A percentile compares a stretch with the other conserved stretches of the same genome.
phyloP scores from a whole-genome alignment of 2,113 vertebrate genomes.

The Parotia lawesii region DNA sequence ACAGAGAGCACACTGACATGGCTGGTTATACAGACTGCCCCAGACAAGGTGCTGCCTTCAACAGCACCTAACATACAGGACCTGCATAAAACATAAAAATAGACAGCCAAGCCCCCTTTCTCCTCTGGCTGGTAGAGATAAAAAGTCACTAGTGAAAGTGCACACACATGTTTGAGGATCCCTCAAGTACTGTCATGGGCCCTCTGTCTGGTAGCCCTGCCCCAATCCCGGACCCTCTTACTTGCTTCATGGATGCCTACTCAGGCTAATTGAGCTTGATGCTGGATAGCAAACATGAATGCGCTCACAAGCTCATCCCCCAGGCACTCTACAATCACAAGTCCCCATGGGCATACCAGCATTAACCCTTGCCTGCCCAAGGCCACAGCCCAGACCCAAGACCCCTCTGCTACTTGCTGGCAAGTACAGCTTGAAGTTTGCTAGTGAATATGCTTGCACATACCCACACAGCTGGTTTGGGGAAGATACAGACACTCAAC shows the following conservation, averaged over 20 bases:
- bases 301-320: neutral
- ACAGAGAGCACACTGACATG: neutral
- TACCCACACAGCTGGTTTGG: neutral
- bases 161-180: neutral
- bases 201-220: neutral
- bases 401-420: neutral
- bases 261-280: neutral
- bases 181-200: neutral
- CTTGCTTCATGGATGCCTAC: neutral
- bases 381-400: neutral
- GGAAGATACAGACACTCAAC: neutral
- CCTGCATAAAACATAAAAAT: neutral
- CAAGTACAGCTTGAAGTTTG: neutral
- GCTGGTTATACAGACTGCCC: neutral
- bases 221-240: neutral
- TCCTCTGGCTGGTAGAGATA: neutral
- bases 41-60: neutral
- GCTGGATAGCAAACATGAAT: neutral
- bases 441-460: neutral
- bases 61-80: neutral
- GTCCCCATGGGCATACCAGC: neutral
- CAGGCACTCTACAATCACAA: neutral
- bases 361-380: neutral
- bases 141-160: neutral
- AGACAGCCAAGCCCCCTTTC: neutral